Evolutionary conservation across 2,113 vertebrate species (phyloP).

Genomic region (Melanocharis versteri): DNA sequence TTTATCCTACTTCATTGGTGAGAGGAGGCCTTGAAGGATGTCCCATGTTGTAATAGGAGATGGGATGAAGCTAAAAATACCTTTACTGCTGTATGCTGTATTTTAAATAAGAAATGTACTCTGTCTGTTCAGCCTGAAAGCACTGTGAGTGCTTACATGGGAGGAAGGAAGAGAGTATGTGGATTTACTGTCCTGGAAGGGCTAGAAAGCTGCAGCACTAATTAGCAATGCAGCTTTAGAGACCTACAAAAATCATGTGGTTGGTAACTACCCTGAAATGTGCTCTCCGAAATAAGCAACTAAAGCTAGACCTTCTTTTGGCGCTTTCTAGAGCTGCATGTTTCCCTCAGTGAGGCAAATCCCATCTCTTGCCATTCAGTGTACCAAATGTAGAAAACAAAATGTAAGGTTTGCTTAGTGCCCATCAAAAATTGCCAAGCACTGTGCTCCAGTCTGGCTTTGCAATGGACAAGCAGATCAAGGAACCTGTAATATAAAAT

Average conservation of each 20-base stretch:
- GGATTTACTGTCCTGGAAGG: neutral
- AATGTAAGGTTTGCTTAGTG: neutral
- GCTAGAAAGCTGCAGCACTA: neutral
- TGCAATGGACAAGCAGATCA: neutral
- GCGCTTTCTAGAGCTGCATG: neutral
- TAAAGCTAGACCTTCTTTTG: neutral
- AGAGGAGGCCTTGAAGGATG: neutral
- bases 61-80: constrained; percentile 27
- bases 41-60: neutral
- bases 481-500: neutral
- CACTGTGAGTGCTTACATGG: neutral
- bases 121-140: neutral
- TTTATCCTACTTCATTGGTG: neutral
- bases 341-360: neutral
- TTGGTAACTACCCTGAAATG: neutral
- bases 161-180: neutral
- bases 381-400: neutral
- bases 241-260: neutral
- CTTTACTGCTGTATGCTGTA: neutral
- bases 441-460: neutral
- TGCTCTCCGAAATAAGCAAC: neutral
- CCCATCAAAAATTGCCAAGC: neutral
- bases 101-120: constrained; percentile 5
- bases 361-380: neutral
- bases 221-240: neutral